Evolutionary conservation across 1,140 invertebrate species (phyloP).

Genomic region (Tetragonula clypearis): DNA sequence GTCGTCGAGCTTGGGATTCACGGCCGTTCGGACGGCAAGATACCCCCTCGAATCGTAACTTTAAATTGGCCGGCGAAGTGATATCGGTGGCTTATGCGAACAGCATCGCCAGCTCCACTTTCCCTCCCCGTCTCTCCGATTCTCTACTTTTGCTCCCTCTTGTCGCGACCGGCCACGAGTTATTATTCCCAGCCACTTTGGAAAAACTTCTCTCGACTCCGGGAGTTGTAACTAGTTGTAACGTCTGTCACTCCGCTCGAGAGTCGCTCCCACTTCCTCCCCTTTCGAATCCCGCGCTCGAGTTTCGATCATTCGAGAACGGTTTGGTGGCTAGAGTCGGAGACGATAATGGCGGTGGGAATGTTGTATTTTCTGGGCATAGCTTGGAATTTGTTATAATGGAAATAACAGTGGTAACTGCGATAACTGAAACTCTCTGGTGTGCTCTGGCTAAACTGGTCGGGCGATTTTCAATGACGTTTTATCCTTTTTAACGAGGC

Average conservation of each 20-base stretch:
- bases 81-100: constrained; percentile 55
- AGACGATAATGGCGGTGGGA: background rate
- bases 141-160: background rate
- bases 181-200: background rate
- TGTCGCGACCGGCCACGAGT: background rate
- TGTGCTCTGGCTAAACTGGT: no score
- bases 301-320: background rate
- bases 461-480: no score
- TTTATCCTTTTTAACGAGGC: no score
- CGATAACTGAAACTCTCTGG: no score
- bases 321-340: background rate
- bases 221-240: background rate
- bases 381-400: background rate
- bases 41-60: constrained; percentile 64
- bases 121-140: background rate
- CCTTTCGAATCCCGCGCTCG: background rate
- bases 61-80: constrained; percentile 65
- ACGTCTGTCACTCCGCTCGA: background rate
- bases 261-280: background rate
- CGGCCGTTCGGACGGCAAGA: constrained; percentile 38
- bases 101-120: constrained; percentile 25
- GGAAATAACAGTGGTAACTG: background rate
- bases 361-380: background rate
- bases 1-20: constrained; percentile 15
- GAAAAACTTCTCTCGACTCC: background rate